Base-by-base conservation (phyloP, 2,797 vertebrate genomes). In the Artibeus lituratus region DNA sequence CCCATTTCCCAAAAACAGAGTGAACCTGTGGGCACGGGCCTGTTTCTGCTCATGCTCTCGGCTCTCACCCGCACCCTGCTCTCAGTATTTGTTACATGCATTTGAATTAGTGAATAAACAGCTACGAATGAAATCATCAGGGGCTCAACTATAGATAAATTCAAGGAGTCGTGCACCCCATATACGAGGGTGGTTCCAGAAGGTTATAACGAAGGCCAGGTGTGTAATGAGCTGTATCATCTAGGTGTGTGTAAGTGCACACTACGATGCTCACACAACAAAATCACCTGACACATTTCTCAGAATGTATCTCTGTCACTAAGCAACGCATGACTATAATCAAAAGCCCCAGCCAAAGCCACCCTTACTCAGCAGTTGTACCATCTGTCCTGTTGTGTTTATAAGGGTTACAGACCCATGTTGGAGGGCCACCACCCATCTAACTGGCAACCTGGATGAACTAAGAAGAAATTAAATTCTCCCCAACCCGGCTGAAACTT, bases 291-390 rank as follows among this genome's bases (percentile, higher is more conserved):
- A 49, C 81, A 35, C 49, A 67, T 69, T 84, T 84, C 62, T 67
- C 62, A 84, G 44, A 69, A 51, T 0, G 6, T 37, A 26, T 67
- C 44, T 12, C 59, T 0, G 24, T 37, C 44, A 65, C 59, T 84
- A 67, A 47, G 44, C 44, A 84, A 37, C 12, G 0, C 21, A 2
- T 35, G 81, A 65, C 44, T 47, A 7, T 83, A 91, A 92, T 55
- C 96, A 83, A 74, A 83, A 82, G 88, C 32, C 57, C 62, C 55
- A 74, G 53, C 24, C 92, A 87, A 57, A 87, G 51, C 73, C 59
- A 70, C 80, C 22, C 35, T 95, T 67, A 78, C 91, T 89, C 80
- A 89, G 93, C 65, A 94, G n/a, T 73, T 92, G n/a, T 37, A 32
- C 44, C 74, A 73, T 81, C 84, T 82, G 65, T 81, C 81, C 57